Evolutionary conservation across 2,888 invertebrate genomes (phyloP), one percentile per base, ranked within the genome.

Genomic region (Emmelina monodactyla): DNA sequence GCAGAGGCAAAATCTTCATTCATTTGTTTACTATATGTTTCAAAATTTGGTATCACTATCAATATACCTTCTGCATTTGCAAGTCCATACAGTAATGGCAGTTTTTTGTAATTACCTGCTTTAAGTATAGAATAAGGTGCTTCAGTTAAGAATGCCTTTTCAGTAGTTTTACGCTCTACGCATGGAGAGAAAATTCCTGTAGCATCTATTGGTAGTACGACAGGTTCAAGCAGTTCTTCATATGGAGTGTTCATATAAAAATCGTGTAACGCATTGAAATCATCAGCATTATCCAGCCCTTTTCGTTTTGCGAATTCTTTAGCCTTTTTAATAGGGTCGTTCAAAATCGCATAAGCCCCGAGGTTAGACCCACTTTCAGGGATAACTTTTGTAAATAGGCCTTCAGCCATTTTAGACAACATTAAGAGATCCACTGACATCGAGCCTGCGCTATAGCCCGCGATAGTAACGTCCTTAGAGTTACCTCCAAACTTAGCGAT

Each of bases 401-500:
- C 68, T 22, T 49, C 43, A 1, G 65, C 44, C 12, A 49, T 40
- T 22, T 53, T 46, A 1, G 72, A 66, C 4, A 73, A 42, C 43
- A 57, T 54, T 4, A 70, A 39, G 2, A 68, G 47, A 33, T 65
- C 64, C 1, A 62, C 55, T 0, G 70, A 37, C 3, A 56, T 49
- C 0, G 60, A 49, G 1, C 73, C 72, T 5, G 72, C 62, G 35
- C 69, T 69, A 22, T 42, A 60, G 0, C 65, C 71, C 1, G 37
- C 38, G 22, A 72, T 37, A 1, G 67, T 68, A 1, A 72, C 55
- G 33, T 70, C 68, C 16, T 62, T 38, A 19, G 71, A 61, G 14
- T 70, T 62, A 1, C 71, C 71, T 10, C 67, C 63, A 31, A 66
- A 71, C 2, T 35, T 45, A 0, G 48, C 63, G 32, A 72, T 67